Conservation (phyloP, 2,888 invertebrate species). For the Euplagia quadripunctaria region DNA sequence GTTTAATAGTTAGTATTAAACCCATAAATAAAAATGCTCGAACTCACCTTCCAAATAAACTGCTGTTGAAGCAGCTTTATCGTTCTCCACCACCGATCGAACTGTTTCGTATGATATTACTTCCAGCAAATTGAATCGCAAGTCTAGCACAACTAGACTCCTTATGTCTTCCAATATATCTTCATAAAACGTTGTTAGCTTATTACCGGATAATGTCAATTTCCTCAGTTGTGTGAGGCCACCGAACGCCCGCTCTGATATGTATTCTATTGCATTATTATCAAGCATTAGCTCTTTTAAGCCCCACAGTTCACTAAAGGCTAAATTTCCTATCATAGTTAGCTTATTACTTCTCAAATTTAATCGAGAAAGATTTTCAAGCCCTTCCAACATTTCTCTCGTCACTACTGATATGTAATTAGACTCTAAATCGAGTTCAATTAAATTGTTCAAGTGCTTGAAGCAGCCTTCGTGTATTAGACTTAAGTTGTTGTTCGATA, state of each 20-base stretch:
- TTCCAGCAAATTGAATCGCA: slow-evolving; percentile 92
- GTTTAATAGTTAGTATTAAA: slow-evolving; percentile 52
- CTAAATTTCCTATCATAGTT: slow-evolving; percentile 92
- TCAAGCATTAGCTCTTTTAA: slow-evolving; percentile 90
- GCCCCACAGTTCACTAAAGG: slow-evolving; percentile 92
- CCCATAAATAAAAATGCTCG: slow-evolving; percentile 56
- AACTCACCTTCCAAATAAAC: slow-evolving; percentile 93
- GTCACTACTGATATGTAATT: slow-evolving; percentile 93
- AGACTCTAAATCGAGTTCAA: slow-evolving; percentile 92
- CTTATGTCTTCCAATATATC: slow-evolving; percentile 91
- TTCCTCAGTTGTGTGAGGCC: slow-evolving; percentile 91
- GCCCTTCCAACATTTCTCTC: slow-evolving; percentile 91
- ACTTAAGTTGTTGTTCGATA: slow-evolving; percentile 95
- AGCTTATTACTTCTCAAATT: slow-evolving; percentile 92
- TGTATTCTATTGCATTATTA: slow-evolving; percentile 90
- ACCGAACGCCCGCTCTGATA: slow-evolving; percentile 92
- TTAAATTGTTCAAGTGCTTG: slow-evolving; percentile 90
- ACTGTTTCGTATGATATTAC: slow-evolving; percentile 92
- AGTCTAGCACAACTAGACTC: slow-evolving; percentile 90
- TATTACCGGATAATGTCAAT: slow-evolving; percentile 91
- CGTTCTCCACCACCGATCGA: slow-evolving; percentile 91
- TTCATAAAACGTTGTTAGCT: slow-evolving; percentile 90
- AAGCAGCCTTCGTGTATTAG: slow-evolving; percentile 95
- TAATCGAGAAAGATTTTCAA: slow-evolving; percentile 90
- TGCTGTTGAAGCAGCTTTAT: slow-evolving; percentile 91